phyloP scores from a whole-genome alignment of 2,113 vertebrate genomes.

The Protomyctophum bolini region DNA sequence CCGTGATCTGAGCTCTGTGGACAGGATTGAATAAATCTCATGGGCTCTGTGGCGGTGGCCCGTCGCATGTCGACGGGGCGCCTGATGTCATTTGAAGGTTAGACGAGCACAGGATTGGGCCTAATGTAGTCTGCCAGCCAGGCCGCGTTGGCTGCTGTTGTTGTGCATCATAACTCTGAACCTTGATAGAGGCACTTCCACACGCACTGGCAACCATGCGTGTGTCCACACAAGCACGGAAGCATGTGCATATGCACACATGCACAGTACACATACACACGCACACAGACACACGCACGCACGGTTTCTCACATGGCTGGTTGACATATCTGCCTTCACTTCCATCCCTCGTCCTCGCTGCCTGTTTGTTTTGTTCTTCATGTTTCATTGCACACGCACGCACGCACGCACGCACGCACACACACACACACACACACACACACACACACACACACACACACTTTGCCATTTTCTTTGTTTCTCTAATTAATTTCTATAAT shows the following conservation, averaged over 20 bases:
- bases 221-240: no score
- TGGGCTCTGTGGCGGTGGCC: conserved; percentile 58
- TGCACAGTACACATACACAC: not conserved
- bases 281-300: not conserved
- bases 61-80: conserved; percentile 55
- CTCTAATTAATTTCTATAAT: no score
- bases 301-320: conserved; percentile 22
- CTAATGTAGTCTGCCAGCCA: conserved; percentile 20
- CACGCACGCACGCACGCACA: not conserved
- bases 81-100: conserved; percentile 78
- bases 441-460: conserved; percentile 13
- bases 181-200: conserved; percentile 38
- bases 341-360: conserved; percentile 11
- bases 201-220: no score
- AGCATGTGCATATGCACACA: no score
- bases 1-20: conserved; percentile 55
- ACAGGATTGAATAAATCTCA: conserved; percentile 72
- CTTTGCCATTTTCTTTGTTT: not conserved
- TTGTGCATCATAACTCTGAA: conserved; percentile 40
- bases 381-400: conserved; percentile 67
- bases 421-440: conserved; percentile 1
- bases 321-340: conserved; percentile 55
- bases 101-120: conserved; percentile 52
- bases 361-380: conserved; percentile 71
- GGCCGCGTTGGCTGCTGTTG: conserved; percentile 13